phyloP scores from a whole-genome alignment of 2,113 vertebrate species.

The Sorex araneus region DNA sequence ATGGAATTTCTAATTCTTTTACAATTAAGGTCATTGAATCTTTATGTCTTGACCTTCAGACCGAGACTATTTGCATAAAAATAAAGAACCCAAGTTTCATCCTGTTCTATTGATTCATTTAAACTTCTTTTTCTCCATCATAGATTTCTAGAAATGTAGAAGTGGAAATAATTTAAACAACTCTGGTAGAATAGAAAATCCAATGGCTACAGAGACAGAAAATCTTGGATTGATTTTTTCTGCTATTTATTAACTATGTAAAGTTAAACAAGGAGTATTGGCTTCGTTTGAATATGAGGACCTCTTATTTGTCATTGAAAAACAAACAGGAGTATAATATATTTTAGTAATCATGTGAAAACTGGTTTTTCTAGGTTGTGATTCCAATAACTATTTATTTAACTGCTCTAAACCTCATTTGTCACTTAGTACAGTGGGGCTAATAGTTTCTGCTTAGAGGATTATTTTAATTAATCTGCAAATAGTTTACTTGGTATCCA shows the following conservation, averaged over 20 bases:
- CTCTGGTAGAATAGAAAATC: not conserved
- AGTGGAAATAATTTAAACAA: slow-evolving; percentile 45
- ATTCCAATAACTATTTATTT: not conserved
- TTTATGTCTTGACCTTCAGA: slow-evolving; percentile 80
- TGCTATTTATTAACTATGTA: not conserved
- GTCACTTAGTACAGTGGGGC: not conserved
- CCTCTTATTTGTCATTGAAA: not conserved
- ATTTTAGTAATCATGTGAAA: not conserved
- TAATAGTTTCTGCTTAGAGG: not conserved
- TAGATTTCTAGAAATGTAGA: slow-evolving; percentile 67
- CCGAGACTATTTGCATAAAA: slow-evolving; percentile 79
- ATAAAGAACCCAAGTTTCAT: slow-evolving; percentile 76
- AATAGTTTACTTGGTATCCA: not conserved
- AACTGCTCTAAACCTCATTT: not conserved
- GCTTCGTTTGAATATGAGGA: slow-evolving; percentile 3
- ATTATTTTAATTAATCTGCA: not conserved
- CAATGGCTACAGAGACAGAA: not conserved
- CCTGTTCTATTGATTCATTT: slow-evolving; percentile 66
- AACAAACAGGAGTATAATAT: not conserved
- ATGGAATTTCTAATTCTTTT: slow-evolving; percentile 83
- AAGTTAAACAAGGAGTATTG: not conserved
- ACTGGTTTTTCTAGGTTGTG: not conserved
- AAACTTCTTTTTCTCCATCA: slow-evolving; percentile 2
- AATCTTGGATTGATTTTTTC: not conserved
- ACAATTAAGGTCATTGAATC: slow-evolving; percentile 80